phyloP scores from a whole-genome alignment of 1,140 invertebrate species.

The Bicyclus anynana region DNA sequence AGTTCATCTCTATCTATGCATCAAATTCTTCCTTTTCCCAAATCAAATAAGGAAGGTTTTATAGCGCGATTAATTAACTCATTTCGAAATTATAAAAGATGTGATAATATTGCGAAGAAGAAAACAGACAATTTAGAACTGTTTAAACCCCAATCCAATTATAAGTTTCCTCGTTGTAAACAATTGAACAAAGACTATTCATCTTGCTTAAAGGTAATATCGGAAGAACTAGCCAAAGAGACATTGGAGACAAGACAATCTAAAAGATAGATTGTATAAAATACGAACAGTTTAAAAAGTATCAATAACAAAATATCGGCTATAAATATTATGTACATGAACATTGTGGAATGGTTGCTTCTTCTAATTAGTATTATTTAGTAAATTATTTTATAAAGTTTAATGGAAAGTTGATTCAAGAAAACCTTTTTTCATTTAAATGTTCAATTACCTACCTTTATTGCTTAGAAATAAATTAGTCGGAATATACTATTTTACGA shows the following conservation, averaged over 20 bases:
- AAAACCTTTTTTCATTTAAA: not conserved
- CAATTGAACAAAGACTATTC: constrained; percentile 29
- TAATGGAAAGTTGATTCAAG: not conserved
- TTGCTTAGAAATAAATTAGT: too few relatives aligned
- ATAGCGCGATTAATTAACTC: constrained; percentile 46
- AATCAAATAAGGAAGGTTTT: constrained; percentile 44
- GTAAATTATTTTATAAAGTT: not conserved
- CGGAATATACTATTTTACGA: too few relatives aligned
- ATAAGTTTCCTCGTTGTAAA: constrained; percentile 48
- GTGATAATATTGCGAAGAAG: constrained; percentile 20
- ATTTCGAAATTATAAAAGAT: constrained; percentile 40
- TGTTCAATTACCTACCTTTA: too few relatives aligned
- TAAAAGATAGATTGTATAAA: not conserved
- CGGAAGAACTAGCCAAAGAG: constrained; percentile 37
- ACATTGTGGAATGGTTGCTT: too few relatives aligned
- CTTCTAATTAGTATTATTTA: not conserved
- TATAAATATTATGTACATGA: too few relatives aligned
- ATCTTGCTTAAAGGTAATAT: constrained; percentile 42
- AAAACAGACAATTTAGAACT: constrained; percentile 28
- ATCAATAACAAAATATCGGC: too few relatives aligned
- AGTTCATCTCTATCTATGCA: constrained; percentile 44
- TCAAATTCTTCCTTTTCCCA: constrained; percentile 58
- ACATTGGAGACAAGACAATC: constrained; percentile 1
- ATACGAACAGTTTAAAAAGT: not conserved
- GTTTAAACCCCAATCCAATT: constrained; percentile 41